Percentiles rank a stretch among this genome's conserved stretches.
These are phyloP conservation scores for Hypotaenidia philippensis DNA, from an alignment of 2,797 vertebrate species.

Conservation along the genomic window DNA sequence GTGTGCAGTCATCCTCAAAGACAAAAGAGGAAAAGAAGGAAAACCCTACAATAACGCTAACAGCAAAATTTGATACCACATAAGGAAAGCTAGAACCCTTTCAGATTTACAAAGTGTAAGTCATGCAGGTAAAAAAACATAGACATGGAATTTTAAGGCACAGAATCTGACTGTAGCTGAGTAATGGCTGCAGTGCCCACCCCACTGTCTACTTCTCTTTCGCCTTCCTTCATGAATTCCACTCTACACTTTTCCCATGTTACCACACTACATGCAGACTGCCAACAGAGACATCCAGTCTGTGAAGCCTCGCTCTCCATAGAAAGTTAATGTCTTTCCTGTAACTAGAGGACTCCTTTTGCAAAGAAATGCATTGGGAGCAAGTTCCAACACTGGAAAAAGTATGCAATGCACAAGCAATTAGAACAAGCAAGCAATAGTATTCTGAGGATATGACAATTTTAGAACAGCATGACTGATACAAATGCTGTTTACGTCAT, in stretches of 20 bases:
- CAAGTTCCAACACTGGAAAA: neutral
- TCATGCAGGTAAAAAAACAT: neutral
- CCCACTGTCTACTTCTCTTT: neutral
- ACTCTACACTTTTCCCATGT: neutral
- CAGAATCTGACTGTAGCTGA: neutral
- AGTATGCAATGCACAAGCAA: neutral
- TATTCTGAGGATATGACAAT: neutral
- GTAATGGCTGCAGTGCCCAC: neutral
- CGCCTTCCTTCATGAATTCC: neutral
- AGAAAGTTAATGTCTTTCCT: neutral
- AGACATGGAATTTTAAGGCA: neutral
- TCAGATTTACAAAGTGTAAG: neutral
- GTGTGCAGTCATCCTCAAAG: neutral
- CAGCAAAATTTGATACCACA: neutral
- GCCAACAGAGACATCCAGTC: neutral
- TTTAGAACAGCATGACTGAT: neutral
- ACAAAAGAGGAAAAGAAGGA: neutral
- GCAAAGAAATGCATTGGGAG: neutral
- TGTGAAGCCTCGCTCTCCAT: neutral
- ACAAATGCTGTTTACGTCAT: neutral
- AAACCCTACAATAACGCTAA: neutral
- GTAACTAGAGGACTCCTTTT: neutral
- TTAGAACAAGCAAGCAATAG: neutral
- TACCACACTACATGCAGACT: neutral
- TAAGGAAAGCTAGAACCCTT: neutral